These are phyloP conservation scores for Anoplolepis gracilipes DNA, from an alignment of 1,140 invertebrate species.

Conservation along the genomic window DNA sequence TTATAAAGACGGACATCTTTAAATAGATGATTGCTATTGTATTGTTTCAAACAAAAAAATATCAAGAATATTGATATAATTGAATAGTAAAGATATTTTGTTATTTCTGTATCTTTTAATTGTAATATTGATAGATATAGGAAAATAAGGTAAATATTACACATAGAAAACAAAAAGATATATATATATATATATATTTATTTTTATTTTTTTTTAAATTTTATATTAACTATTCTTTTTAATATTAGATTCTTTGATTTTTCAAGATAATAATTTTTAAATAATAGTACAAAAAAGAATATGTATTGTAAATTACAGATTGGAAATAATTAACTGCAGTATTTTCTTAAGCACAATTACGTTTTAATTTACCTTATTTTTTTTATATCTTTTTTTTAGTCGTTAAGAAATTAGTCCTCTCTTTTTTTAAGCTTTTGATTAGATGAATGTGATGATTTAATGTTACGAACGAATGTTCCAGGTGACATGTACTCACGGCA, in stretches of 20 bases:
- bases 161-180: not conserved
- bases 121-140: not conserved
- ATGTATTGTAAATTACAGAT: not conserved
- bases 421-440: no score
- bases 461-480: slow-evolving; percentile 79
- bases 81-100: not conserved
- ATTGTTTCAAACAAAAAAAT: not conserved
- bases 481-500: slow-evolving; percentile 87
- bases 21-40: not conserved
- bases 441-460: slow-evolving; percentile 31
- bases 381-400: not conserved
- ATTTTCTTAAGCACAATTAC: not conserved
- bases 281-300: not conserved
- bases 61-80: not conserved
- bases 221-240: not conserved
- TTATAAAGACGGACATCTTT: not conserved
- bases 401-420: not conserved
- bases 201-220: not conserved
- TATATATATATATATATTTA: not conserved
- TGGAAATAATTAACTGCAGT: slow-evolving; percentile 21
- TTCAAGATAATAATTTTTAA: not conserved
- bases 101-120: not conserved
- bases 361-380: slow-evolving; percentile 31
- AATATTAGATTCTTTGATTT: not conserved
- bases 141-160: not conserved